Percentiles rank a stretch among this genome's conserved stretches.
These are phyloP conservation scores for Percopsis transmontana DNA, from an alignment of 2,113 vertebrate genomes.

Conservation along the genomic window DNA sequence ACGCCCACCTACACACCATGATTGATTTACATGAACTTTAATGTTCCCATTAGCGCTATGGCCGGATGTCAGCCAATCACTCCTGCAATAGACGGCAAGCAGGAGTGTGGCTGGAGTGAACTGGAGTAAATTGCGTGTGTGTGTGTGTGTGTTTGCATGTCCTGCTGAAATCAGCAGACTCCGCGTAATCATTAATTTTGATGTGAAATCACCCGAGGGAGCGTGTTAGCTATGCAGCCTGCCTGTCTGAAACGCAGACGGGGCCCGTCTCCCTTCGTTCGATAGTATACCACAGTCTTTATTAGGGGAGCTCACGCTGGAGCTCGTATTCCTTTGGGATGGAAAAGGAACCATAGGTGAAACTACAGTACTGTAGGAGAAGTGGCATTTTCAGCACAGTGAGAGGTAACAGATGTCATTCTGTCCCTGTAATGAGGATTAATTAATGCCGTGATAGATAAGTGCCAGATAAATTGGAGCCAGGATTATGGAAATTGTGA, in stretches of 20 bases:
- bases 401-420: no score
- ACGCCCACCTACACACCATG: constrained; percentile 13
- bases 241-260: constrained; percentile 35
- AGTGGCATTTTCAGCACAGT: no score
- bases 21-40: constrained; percentile 55
- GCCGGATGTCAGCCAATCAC: no score
- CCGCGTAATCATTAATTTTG: constrained; percentile 49
- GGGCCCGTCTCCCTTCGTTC: constrained; percentile 21
- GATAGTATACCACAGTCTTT: constrained; percentile 11
- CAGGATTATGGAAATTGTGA: no score
- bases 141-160: neutral
- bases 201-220: constrained; percentile 31
- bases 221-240: constrained; percentile 22
- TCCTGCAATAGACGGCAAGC: neutral
- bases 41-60: constrained; percentile 53
- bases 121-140: neutral
- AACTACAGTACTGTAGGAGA: no score
- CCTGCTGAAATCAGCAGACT: constrained; percentile 20
- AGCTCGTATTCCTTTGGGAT: no score
- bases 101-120: neutral
- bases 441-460: no score
- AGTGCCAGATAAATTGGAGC: no score
- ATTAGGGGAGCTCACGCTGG: neutral
- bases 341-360: no score
- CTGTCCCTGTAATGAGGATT: no score